Conservation (phyloP, 2,113 vertebrate species). For the Ailuropoda melanoleuca region DNA sequence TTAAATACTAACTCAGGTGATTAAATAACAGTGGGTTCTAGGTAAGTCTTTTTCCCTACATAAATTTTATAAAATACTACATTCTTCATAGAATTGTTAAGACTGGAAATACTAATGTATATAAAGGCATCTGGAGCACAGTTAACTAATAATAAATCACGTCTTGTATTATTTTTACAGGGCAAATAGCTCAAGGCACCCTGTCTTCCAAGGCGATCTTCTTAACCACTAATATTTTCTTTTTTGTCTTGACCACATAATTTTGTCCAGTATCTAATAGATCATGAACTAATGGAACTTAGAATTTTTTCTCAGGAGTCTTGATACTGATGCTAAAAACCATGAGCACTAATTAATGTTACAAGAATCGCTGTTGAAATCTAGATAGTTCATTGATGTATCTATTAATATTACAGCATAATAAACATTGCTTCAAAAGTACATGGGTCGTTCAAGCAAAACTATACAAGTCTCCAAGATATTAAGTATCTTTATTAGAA, state of each 20-base stretch:
- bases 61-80: not conserved
- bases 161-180: not conserved
- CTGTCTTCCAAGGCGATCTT: not conserved
- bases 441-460: not conserved
- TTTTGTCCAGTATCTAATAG: slow-evolving; percentile 32
- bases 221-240: not conserved
- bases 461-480: not conserved
- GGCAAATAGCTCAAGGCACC: not conserved
- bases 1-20: not conserved
- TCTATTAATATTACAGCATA: not conserved
- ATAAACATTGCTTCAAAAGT: not conserved
- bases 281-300: not conserved
- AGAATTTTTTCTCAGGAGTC: not conserved
- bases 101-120: not conserved
- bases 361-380: not conserved
- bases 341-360: not conserved
- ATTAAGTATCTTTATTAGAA: not conserved
- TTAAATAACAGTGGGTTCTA: not conserved
- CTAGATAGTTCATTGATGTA: not conserved
- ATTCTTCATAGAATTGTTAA: not conserved
- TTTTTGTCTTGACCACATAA: not conserved
- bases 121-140: not conserved
- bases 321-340: slow-evolving; percentile 17
- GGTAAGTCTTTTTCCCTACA: not conserved
- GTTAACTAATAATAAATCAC: not conserved